Conservation (phyloP, 2,888 invertebrate genomes). For the Macroteleia sp. region DNA sequence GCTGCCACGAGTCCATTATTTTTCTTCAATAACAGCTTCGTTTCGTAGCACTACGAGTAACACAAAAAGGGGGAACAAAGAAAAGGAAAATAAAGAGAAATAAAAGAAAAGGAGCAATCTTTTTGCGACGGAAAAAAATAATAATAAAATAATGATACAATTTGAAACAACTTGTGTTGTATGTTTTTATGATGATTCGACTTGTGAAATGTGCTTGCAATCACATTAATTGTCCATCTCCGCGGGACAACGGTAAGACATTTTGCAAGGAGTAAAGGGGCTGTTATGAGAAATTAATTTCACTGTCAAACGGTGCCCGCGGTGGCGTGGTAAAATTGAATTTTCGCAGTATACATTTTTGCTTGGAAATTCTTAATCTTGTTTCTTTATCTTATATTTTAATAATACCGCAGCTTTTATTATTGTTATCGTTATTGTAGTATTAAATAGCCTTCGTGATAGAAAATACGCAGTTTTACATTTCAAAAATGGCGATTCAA, state of each 20-base stretch:
- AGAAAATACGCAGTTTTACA: slow-evolving; percentile 7
- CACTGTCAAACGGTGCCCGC: slow-evolving; percentile 43
- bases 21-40: slow-evolving; percentile 47
- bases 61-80: slow-evolving; percentile 2
- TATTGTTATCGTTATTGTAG: slow-evolving; percentile 47
- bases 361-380: slow-evolving; percentile 28
- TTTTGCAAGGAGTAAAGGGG: slow-evolving; percentile 25
- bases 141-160: too few relatives aligned
- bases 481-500: slow-evolving; percentile 24
- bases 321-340: slow-evolving; percentile 34
- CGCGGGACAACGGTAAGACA: slow-evolving; percentile 8
- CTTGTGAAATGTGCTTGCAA: slow-evolving; percentile 46
- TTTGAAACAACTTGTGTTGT: slow-evolving; percentile 22
- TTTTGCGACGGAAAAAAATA: slow-evolving; percentile 29
- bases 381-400: slow-evolving; percentile 33
- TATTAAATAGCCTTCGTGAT: slow-evolving; percentile 27
- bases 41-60: slow-evolving; percentile 17
- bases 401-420: slow-evolving; percentile 44
- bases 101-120: neutral
- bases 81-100: slow-evolving; percentile 2
- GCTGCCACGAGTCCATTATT: slow-evolving; percentile 44
- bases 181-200: slow-evolving; percentile 27
- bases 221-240: slow-evolving; percentile 44
- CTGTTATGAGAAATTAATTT: slow-evolving; percentile 51
- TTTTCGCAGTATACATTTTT: slow-evolving; percentile 38